Base-by-base conservation (phyloP, 2,888 invertebrate genomes). In the Acrocyrtus sp. region DNA sequence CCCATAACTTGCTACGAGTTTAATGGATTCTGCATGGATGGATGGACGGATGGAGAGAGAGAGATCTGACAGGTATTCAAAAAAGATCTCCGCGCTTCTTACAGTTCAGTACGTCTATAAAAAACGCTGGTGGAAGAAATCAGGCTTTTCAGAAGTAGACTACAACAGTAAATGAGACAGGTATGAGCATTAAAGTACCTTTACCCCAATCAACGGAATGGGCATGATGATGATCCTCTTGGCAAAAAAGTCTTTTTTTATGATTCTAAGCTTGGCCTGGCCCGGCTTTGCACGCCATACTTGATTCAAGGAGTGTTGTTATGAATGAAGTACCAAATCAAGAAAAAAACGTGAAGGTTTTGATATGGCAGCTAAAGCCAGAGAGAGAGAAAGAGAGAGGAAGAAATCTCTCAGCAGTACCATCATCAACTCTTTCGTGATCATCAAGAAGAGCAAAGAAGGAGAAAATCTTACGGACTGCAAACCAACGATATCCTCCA, bases 211-310 rank as follows among this genome's bases (percentile, higher is more conserved):
- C 26, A 47, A 61, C 54, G 51, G 60, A 60, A 60, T 50, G 68
- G 61, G 34, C 51, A 63, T 22, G 51, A 62, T 63, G 63, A 70
- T 70, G 63, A 63, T 58, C 63, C 70, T 63, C 34, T 63, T 70
- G 57, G 69, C 69, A 43, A 56, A 53, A 48, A 24, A n/a, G 39
- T 43, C 22, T 34, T 43, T 53, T 62, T 50, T 29, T 54, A n/a
- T n/a, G n/a, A n/a, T n/a, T n/a, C n/a, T n/a, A n/a, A n/a, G n/a
- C n/a, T n/a, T n/a, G n/a, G n/a, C n/a, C 34, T 2, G n/a, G n/a
- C 17, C 26, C n/a, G 15, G 17, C 6, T 53, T 10, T 43, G n/a
- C 19, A n/a, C 29, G 29, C 26, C 22, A 43, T 43, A 57, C 45
- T 58, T 45, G 58, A 58, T 15, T 45, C 56, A 54, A 54, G 39